Base-by-base conservation (phyloP, 2,888 invertebrate species). In the Idaea straminata region DNA sequence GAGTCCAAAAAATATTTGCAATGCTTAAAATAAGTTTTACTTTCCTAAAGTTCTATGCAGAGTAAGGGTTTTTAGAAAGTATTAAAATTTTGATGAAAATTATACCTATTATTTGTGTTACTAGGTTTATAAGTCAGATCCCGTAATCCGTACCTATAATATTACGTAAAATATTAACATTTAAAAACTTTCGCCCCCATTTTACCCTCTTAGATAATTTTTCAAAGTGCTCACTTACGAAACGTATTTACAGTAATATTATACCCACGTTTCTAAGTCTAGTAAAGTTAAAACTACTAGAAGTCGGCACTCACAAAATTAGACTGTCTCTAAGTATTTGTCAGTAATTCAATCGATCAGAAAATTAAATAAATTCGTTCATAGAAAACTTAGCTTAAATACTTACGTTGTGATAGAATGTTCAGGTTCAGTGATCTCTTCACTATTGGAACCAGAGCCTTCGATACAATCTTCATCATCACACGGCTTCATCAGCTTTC, bases 401-500 rank as follows among this genome's bases (percentile, higher is more conserved):
- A 79, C 88, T 86, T 78, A 91, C 91, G 89, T 94, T 0, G 95
- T 94, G 62, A 94, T 93, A 7, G 93, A 93, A 63, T 93, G 94
- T 79, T 85, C 94, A 35, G 95, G 96, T 75, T 96, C 96, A 4
- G 96, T 95, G 13, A 85, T 94, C 61, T 92, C 91, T 77, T 95
- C 95, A 63, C 95, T 95, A 72, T 91, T 94, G 6, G 95, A 95
- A 0, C 97, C 97, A 0, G 97, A 97, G 0, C 97, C 97, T 74
- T 95, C 96, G 66, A 95, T 94, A 77, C 97, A 97, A 80, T 98
- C 98, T 83, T 98, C 98, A 81, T 98, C 98, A 76, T 97, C 97
- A 80, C 96, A 96, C 0, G 95, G 94, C 66, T 94, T 94, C 83
- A 85, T 88, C 35, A 92, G 73, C 65, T 92, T 89, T 0, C 87